These are phyloP conservation scores for Ceyx cyanopectus DNA, from an alignment of 2,113 vertebrate genomes.

Conservation along the genomic window DNA sequence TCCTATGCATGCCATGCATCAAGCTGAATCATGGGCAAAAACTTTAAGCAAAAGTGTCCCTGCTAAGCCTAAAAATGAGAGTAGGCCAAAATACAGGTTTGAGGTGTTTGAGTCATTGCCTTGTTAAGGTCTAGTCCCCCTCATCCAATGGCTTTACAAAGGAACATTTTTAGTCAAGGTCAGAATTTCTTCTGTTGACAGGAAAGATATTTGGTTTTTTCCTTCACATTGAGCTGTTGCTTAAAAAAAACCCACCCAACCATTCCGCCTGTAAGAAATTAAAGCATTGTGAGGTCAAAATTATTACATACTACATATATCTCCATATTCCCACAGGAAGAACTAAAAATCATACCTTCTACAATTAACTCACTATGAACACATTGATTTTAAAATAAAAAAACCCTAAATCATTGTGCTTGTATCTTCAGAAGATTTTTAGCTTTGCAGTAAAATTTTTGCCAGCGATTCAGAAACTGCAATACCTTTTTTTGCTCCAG, in stretches of 20 bases:
- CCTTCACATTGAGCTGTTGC: not conserved
- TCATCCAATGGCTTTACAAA: not conserved
- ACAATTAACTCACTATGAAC: not conserved
- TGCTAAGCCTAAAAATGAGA: not conserved
- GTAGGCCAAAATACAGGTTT: not conserved
- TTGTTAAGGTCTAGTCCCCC: not conserved
- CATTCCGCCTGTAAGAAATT: not conserved
- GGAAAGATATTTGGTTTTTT: not conserved
- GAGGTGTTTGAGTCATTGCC: not conserved
- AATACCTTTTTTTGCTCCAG: constrained; percentile 96
- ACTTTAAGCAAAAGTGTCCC: not conserved
- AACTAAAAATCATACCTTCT: not conserved
- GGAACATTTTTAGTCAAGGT: not conserved
- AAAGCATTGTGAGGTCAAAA: not conserved
- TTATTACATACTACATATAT: not conserved
- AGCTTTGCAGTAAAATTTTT: not conserved
- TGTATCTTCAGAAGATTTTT: not conserved
- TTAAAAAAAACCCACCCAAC: not conserved
- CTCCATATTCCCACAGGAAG: not conserved
- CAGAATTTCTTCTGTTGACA: not conserved
- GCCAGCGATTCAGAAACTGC: not conserved
- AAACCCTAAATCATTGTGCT: not conserved
- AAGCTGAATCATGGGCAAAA: not conserved
- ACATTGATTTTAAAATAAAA: not conserved
- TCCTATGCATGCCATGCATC: not conserved